Conservation (phyloP, 1,140 invertebrate genomes). For the Sitobion miscanthi region DNA sequence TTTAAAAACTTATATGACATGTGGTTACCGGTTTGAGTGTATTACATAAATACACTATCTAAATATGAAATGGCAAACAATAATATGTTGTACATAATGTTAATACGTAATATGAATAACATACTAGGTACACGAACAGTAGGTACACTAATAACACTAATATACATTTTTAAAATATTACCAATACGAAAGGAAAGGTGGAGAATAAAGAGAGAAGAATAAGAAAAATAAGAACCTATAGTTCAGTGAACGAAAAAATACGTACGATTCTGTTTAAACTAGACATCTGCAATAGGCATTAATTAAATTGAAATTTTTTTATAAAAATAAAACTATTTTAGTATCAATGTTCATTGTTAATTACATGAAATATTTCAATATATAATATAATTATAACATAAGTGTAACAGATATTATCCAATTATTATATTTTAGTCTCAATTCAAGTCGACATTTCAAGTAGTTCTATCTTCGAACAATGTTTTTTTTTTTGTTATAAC, state of each 20-base stretch:
- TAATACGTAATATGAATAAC: too few species aligned
- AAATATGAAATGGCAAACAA: not conserved
- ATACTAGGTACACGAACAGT: too few species aligned
- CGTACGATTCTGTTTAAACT: not conserved
- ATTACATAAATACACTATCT: not conserved
- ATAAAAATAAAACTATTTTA: too few species aligned
- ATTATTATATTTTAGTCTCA: not conserved
- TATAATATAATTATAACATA: not conserved
- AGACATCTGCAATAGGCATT: not conserved
- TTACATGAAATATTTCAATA: too few species aligned
- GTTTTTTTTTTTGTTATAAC: not conserved
- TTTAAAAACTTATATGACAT: not conserved
- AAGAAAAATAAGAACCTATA: not conserved
- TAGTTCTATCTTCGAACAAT: not conserved
- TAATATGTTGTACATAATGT: not conserved
- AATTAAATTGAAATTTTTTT: not conserved
- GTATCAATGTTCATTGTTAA: too few species aligned
- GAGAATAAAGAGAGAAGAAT: not conserved
- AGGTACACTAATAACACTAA: not conserved
- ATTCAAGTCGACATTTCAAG: not conserved
- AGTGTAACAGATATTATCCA: not conserved
- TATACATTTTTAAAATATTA: not conserved
- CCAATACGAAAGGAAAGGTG: not conserved
- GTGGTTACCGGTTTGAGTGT: not conserved
- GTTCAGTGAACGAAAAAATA: not conserved